phyloP scores from a whole-genome alignment of 2,113 vertebrate species.

The Dendropsophus ebraccatus region DNA sequence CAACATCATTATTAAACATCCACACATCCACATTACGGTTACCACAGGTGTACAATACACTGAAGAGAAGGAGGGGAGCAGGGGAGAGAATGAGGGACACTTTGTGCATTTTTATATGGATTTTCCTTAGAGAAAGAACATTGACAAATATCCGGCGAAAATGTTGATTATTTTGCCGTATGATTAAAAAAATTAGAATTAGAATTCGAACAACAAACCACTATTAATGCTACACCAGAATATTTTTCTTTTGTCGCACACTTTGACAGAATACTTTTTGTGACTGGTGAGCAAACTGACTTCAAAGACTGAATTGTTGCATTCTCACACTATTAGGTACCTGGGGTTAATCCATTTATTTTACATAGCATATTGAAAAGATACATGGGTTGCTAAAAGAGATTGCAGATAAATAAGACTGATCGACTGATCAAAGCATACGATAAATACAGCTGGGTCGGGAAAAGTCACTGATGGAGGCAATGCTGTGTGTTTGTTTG shows the following conservation, averaged over 20 bases:
- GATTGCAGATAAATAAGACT: conserved; percentile 56
- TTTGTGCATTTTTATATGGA: conserved; percentile 71
- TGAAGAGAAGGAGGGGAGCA: conserved; percentile 63
- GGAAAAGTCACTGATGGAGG: conserved; percentile 49
- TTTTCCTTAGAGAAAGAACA: conserved; percentile 70
- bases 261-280: conserved; percentile 61
- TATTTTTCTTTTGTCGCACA: conserved; percentile 61
- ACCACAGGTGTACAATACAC: conserved; percentile 76
- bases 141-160: conserved; percentile 70
- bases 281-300: conserved; percentile 66
- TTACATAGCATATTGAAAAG: conserved; percentile 55
- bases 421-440: conserved; percentile 54
- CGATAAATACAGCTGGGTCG: conserved; percentile 56
- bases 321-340: conserved; percentile 65
- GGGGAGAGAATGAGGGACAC: conserved; percentile 53
- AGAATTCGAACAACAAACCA: conserved; percentile 67
- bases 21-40: conserved; percentile 66
- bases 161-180: conserved; percentile 66
- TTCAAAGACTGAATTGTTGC: conserved; percentile 55
- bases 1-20: conserved; percentile 74
- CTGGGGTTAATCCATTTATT: conserved; percentile 55
- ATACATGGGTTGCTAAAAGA: conserved; percentile 54
- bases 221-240: conserved; percentile 66
- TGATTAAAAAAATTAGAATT: conserved; percentile 67
- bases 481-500: conserved; percentile 60